A percentile compares a stretch with the other conserved stretches of the same genome.
phyloP scores from a whole-genome alignment of 1,140 invertebrate species.

The Drosophila lacertosa region DNA sequence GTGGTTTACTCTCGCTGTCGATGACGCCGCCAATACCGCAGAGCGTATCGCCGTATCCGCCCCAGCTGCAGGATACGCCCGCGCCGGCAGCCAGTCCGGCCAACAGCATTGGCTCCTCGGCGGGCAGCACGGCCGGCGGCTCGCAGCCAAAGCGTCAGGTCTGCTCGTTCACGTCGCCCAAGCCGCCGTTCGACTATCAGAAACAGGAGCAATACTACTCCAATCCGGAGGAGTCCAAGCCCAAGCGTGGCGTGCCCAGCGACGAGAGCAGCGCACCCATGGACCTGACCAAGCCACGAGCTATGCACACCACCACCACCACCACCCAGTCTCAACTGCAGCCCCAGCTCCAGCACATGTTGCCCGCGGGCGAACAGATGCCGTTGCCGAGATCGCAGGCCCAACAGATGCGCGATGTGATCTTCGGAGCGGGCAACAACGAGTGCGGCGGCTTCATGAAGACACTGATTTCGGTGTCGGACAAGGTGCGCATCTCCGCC shows the following conservation, averaged over 20 bases:
- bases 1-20: conserved; percentile 92
- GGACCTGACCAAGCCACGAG: conserved; percentile 80
- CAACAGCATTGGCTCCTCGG: conserved; percentile 69
- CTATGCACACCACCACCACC: too few species aligned
- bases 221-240: conserved; percentile 79
- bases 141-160: conserved; percentile 68
- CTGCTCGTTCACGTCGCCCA: conserved; percentile 78
- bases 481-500: conserved; percentile 74
- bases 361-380: background rate
- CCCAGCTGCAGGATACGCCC: conserved; percentile 45
- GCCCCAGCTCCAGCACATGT: background rate
- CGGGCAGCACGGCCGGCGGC: conserved; percentile 20
- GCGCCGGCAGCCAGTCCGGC: conserved; percentile 59
- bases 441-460: conserved; percentile 78
- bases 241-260: conserved; percentile 55
- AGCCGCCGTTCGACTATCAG: conserved; percentile 81
- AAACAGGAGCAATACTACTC: conserved; percentile 84
- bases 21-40: conserved; percentile 84
- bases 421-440: conserved; percentile 69
- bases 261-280: conserved; percentile 77
- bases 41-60: conserved; percentile 60
- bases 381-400: conserved; percentile 71
- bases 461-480: conserved; percentile 79
- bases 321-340: background rate
- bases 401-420: conserved; percentile 78